Evolutionary conservation across 2,113 vertebrate species (phyloP).

Genomic region (Cryptoleucopteryx plumbea): DNA sequence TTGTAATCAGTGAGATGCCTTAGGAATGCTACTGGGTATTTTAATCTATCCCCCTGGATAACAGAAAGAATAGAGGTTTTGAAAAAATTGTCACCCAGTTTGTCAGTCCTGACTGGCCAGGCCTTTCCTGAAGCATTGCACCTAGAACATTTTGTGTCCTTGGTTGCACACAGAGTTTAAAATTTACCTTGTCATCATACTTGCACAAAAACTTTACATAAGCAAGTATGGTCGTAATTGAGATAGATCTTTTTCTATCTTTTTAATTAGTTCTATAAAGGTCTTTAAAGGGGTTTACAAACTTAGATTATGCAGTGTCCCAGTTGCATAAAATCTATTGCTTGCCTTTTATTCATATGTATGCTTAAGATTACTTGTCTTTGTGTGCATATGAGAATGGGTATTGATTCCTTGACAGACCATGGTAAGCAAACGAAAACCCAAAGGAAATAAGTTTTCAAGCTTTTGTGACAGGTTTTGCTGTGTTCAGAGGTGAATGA

Average conservation of each 20-base stretch:
- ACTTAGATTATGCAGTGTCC: neutral
- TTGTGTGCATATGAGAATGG: conserved; percentile 12
- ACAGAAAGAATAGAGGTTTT: neutral
- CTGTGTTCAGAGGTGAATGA: neutral
- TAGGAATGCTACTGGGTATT: neutral
- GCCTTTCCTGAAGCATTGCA: neutral
- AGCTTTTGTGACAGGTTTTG: conserved; percentile 6
- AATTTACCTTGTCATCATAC: neutral
- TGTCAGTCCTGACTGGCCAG: neutral
- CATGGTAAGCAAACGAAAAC: conserved; percentile 26
- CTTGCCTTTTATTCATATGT: conserved; percentile 30
- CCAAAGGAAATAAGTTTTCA: conserved; percentile 44
- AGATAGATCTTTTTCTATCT: neutral
- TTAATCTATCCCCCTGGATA: neutral
- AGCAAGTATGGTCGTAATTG: neutral
- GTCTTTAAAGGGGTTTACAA: neutral
- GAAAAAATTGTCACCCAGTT: neutral
- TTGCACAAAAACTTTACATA: neutral
- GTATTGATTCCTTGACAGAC: conserved; percentile 49
- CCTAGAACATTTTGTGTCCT: neutral
- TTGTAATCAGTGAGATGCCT: neutral
- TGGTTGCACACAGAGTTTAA: neutral
- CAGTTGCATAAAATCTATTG: conserved; percentile 24
- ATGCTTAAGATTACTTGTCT: conserved; percentile 24
- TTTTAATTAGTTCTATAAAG: conserved; percentile 1